Evolutionary conservation across 30 jellyfish, hydroid and myxozoan species (phyloP), one percentile per base, ranked within the genome.

Genomic region (Hydractinia symbiolongicarpus): DNA sequence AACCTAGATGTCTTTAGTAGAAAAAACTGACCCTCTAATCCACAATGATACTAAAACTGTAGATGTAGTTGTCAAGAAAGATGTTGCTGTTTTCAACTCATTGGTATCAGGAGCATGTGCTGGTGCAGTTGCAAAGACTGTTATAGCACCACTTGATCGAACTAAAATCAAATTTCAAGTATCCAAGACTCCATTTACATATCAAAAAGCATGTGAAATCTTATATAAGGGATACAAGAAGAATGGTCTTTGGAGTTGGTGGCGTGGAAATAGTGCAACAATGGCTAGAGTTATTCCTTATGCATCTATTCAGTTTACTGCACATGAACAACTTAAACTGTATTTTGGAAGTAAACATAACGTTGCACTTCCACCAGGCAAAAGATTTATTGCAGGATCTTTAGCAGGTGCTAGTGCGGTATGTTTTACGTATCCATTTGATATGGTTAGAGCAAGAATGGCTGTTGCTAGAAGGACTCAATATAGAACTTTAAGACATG

Each of bases 211-310:
- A 4, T 72, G 61, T 53, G 60, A 77, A 20, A 71, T 86, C 57
- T 80, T 92, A n/a, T 64, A 74, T 16, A 81, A 87, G 40, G 81
- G 89, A 55, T 92, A 86, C 80, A 64, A 44, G 44, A 66, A 77
- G 9, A 60, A 88, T 81, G 99, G 99, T 4, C 53, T 88, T 6
- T 67, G 58, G 57, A 88, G 97, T 61, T 88, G 96, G 96, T 94
- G 99, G 99, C 71, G 96, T 55, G 99, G 99, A 8, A 94, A 94
- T 66, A 85, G 95, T 88, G 99, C 99, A 4, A 88, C 96, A 53
- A 79, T 94, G 95, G 99, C 99, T 13, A 67, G 99, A 6, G 86
- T 94, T 62, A 90, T 88, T 3, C 99, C 99, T 7, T 94, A 94
- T 78, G 99, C 96, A 6, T 96, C 96, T 56, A 55, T 94, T 54